Conservation (phyloP, 2,797 vertebrate species). For the Urosaurus nigricauda region DNA sequence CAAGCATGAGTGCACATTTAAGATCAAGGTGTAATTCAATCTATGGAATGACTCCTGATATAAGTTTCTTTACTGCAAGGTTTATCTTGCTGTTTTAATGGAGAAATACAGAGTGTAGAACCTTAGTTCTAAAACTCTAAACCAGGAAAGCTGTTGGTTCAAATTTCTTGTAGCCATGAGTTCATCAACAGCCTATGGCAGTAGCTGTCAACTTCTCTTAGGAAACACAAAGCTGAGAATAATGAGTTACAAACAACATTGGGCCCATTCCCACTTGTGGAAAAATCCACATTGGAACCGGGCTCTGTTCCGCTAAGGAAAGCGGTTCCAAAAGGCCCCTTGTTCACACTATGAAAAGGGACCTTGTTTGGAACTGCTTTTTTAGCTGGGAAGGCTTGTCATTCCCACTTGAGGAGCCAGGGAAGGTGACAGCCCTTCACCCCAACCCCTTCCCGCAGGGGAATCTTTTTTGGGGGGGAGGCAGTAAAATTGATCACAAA, state of each 20-base stretch:
- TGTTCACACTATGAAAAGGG: too few species aligned
- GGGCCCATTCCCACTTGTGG: too few species aligned
- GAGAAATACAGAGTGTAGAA: background rate
- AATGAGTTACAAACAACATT: background rate
- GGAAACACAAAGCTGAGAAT: background rate
- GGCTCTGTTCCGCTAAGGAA: too few species aligned
- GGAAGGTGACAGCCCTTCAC: too few species aligned
- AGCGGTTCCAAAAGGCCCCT: too few species aligned
- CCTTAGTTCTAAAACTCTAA: background rate
- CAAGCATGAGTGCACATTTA: background rate
- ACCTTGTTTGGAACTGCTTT: too few species aligned
- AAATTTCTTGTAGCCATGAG: background rate
- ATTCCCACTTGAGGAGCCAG: too few species aligned
- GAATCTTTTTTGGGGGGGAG: too few species aligned
- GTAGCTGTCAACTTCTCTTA: background rate
- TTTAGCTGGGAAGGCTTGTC: too few species aligned
- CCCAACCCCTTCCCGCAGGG: too few species aligned
- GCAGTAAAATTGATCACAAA: too few species aligned
- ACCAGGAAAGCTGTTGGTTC: background rate
- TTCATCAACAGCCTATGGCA: background rate
- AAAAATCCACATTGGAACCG: too few species aligned
- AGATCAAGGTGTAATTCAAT: background rate
- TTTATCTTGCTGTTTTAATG: background rate
- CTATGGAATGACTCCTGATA: background rate
- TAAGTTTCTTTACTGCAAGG: background rate